These are phyloP conservation scores for Branchipolynoe longqiensis DNA, from an alignment of 2,888 invertebrate species.

Conservation along the genomic window DNA sequence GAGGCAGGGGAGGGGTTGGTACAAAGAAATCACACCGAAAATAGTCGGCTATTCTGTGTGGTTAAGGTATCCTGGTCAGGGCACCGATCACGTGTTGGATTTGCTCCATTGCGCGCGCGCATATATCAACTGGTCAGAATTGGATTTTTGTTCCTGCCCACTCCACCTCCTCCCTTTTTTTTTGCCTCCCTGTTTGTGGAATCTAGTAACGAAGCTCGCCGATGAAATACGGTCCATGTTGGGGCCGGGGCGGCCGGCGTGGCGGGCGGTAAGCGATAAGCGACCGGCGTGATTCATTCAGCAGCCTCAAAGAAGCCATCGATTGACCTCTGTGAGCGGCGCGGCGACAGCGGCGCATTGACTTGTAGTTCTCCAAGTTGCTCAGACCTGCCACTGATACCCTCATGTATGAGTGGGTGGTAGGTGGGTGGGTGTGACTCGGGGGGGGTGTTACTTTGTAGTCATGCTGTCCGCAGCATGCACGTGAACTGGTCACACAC, in stretches of 20 bases:
- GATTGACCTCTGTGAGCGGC: conserved; percentile 25
- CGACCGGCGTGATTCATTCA: conserved; percentile 22
- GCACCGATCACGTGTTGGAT: conserved; percentile 1
- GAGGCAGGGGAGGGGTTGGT: too few relatives aligned
- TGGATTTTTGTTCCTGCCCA: conserved; percentile 35
- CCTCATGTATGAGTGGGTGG: too few relatives aligned
- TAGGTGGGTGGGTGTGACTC: too few relatives aligned
- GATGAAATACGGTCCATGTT: conserved; percentile 7
- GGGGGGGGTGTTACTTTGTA: too few relatives aligned
- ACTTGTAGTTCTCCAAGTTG: too few relatives aligned
- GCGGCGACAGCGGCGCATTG: background rate
- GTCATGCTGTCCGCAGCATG: too few relatives aligned
- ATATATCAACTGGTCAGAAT: conserved; percentile 36
- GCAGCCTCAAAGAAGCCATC: background rate
- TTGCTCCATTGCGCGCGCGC: conserved; percentile 19
- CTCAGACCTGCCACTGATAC: too few relatives aligned
- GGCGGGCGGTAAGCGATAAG: background rate
- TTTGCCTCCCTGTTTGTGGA: too few relatives aligned
- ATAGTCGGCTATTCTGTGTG: too few relatives aligned
- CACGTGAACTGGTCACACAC: background rate
- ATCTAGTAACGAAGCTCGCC: conserved; percentile 15
- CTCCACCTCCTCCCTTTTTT: too few relatives aligned
- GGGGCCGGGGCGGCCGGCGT: background rate
- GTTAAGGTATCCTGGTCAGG: background rate
- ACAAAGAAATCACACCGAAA: background rate